A percentile compares a stretch with the other conserved stretches of the same genome.
Conservation (phyloP, 2,888 invertebrate species). For the Dioctria rufipes region DNA sequence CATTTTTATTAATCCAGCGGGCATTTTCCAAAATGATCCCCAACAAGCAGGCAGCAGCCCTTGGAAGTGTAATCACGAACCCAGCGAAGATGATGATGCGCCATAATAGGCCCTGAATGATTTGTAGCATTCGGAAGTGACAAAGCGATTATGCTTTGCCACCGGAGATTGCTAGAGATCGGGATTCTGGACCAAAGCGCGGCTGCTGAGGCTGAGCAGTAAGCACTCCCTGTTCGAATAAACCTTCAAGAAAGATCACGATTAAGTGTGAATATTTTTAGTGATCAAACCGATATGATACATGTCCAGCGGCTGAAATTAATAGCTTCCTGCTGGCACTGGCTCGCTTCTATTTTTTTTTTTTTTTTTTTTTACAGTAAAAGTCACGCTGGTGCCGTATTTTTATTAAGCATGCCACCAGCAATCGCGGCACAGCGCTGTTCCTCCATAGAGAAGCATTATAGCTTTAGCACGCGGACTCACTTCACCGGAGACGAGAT, state of each 20-base stretch:
- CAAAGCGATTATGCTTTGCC: conserved; percentile 49
- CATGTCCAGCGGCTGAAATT: conserved; percentile 44
- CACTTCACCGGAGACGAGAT: conserved; percentile 25
- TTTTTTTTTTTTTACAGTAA: conserved; percentile 12
- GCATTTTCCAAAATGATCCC: neutral
- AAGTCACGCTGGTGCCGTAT: neutral
- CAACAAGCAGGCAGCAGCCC: neutral
- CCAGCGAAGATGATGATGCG: neutral
- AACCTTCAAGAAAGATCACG: neutral
- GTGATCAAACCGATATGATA: conserved; percentile 36
- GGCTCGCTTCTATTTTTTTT: neutral
- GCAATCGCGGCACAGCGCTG: too few species aligned
- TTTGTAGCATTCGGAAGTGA: conserved; percentile 56
- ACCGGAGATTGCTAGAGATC: neutral
- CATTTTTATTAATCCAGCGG: conserved; percentile 2
- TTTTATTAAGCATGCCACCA: neutral
- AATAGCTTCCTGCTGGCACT: conserved; percentile 44
- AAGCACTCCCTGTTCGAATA: neutral
- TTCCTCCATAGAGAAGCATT: too few species aligned
- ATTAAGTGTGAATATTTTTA: conserved; percentile 5
- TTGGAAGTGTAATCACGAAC: neutral
- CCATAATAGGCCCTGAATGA: conserved; percentile 43
- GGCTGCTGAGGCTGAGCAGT: neutral
- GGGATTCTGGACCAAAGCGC: conserved; percentile 2
- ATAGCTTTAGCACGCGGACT: too few species aligned